phyloP scores from a whole-genome alignment of 92 coral and sea anemone species.

The Parazoanthus darwini region DNA sequence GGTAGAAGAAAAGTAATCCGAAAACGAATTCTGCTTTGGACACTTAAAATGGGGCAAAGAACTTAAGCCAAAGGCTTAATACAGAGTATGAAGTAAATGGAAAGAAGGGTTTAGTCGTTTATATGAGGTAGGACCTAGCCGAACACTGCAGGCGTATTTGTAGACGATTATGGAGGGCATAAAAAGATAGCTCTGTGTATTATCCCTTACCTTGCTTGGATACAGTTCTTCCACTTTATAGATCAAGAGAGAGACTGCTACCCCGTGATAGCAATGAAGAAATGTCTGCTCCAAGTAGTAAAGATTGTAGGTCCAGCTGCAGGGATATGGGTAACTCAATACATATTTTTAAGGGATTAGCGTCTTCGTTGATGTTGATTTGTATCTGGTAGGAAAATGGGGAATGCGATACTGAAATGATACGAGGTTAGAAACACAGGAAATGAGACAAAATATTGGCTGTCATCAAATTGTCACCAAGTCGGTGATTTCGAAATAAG shows the following conservation, averaged over 20 bases:
- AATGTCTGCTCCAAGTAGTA: too few species aligned
- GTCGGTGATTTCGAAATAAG: not conserved
- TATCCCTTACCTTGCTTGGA: not conserved
- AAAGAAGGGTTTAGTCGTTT: too few species aligned
- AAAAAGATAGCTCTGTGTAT: not conserved
- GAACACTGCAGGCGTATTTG: too few species aligned
- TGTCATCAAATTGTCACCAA: slow-evolving; percentile 21
- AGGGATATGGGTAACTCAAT: not conserved
- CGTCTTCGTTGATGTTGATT: not conserved
- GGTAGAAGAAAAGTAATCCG: too few species aligned
- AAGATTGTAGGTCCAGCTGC: not conserved
- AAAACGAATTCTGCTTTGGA: too few species aligned
- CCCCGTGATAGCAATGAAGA: not conserved
- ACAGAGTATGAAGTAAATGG: not conserved
- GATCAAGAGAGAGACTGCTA: not conserved
- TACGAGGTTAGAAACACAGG: slow-evolving; percentile 7
- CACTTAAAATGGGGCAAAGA: not conserved
- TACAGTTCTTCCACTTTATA: not conserved
- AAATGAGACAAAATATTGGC: not conserved
- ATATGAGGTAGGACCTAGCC: not conserved
- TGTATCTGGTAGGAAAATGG: slow-evolving; percentile 6
- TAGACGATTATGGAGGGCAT: not conserved
- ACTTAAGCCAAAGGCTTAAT: too few species aligned
- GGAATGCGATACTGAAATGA: slow-evolving; percentile 11
- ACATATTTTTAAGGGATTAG: slow-evolving; percentile 10